phyloP scores from a whole-genome alignment of 2,888 invertebrate genomes.

The Pinctada fucata region DNA sequence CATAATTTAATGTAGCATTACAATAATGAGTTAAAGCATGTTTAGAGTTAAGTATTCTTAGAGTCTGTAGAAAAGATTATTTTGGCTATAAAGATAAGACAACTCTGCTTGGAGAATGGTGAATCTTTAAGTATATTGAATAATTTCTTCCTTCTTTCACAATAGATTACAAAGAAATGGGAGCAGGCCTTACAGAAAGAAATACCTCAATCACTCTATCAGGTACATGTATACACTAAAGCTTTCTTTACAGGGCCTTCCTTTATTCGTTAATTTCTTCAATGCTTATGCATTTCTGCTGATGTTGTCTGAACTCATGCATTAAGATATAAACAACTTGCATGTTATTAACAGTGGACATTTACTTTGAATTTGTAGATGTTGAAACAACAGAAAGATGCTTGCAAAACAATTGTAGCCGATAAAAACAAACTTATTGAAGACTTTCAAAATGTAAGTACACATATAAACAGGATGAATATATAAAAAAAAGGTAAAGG shows the following conservation, averaged over 20 bases:
- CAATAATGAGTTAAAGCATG: no score
- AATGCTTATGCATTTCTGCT: neutral
- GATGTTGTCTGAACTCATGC: neutral
- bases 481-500: no score
- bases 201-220: constrained; percentile 76
- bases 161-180: constrained; percentile 77
- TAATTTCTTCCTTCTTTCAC: no score
- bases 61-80: no score
- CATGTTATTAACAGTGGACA: no score
- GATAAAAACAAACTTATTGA: constrained; percentile 77
- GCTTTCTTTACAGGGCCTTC: no score
- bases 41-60: no score
- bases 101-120: no score
- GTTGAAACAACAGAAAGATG: constrained; percentile 75
- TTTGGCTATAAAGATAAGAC: no score
- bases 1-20: no score
- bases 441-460: constrained; percentile 74
- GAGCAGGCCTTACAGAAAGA: constrained; percentile 76
- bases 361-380: constrained; percentile 62
- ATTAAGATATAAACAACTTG: neutral
- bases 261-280: neutral
- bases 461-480: neutral
- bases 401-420: constrained; percentile 76
- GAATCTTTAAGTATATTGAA: no score
- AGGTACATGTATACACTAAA: constrained; percentile 57